Conservation (phyloP, 2,888 invertebrate species). For the Octonoba sinensis region DNA sequence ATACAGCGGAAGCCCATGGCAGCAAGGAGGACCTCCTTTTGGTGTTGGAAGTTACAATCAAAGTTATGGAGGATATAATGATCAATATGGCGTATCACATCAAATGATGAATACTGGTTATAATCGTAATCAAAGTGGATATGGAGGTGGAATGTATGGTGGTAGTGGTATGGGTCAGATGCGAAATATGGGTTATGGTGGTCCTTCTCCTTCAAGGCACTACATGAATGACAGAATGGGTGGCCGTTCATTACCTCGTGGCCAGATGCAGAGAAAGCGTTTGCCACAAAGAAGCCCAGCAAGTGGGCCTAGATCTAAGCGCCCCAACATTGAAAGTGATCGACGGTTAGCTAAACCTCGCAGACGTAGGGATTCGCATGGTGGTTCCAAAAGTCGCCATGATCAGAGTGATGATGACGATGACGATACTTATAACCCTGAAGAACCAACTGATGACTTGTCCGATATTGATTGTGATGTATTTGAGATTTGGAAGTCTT, state of each 20-base stretch:
- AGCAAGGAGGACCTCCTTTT: constrained; percentile 60
- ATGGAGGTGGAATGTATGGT: constrained; percentile 27
- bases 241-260: constrained; percentile 31
- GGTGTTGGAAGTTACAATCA: constrained; percentile 55
- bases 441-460: constrained; percentile 61
- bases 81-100: constrained; percentile 43
- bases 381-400: constrained; percentile 36
- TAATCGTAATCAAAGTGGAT: constrained; percentile 53
- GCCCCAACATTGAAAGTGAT: constrained; percentile 50
- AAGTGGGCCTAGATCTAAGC: constrained; percentile 49
- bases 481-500: constrained; percentile 49
- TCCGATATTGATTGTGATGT: constrained; percentile 52
- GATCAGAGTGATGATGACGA: constrained; percentile 46
- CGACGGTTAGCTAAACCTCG: constrained; percentile 25
- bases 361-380: constrained; percentile 32
- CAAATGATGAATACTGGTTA: constrained; percentile 58
- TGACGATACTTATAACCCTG: constrained; percentile 59
- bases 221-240: constrained; percentile 59
- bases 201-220: constrained; percentile 43
- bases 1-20: constrained; percentile 62
- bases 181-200: constrained; percentile 53
- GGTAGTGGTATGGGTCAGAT: constrained; percentile 48
- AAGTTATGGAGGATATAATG: constrained; percentile 53
- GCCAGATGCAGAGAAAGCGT: constrained; percentile 51
- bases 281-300: constrained; percentile 53